These are phyloP conservation scores for Coptodon bakossiorum DNA, from an alignment of 2,113 vertebrate genomes.

Conservation along the genomic window DNA sequence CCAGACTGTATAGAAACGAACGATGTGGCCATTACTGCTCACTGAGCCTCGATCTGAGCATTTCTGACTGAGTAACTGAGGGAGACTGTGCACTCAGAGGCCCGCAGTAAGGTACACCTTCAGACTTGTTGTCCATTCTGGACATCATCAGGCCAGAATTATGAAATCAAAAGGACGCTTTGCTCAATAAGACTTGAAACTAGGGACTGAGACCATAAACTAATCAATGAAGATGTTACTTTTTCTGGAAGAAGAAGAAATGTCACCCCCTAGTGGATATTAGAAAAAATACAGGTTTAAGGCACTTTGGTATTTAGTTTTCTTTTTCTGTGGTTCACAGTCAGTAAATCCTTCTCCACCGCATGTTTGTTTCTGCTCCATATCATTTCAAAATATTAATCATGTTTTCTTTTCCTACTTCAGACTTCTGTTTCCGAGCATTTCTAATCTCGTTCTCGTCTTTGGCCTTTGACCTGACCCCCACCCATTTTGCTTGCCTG, in stretches of 20 bases:
- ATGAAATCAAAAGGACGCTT: fast-evolving
- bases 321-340: fast-evolving
- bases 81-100: not conserved
- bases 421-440: not conserved
- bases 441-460: not conserved
- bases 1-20: not conserved
- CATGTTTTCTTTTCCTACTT: not conserved
- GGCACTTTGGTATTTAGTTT: not conserved
- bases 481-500: fast-evolving
- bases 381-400: not conserved
- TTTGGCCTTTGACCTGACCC: not conserved
- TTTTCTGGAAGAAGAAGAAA: not conserved
- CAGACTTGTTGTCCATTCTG: not conserved
- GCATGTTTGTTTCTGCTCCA: not conserved
- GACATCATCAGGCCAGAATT: not conserved
- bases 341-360: not conserved
- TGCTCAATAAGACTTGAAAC: fast-evolving
- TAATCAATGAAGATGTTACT: not conserved
- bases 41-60: not conserved
- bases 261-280: not conserved
- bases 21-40: not conserved
- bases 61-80: not conserved
- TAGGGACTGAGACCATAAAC: fast-evolving
- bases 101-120: not conserved
- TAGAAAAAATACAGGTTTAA: not conserved